Evolutionary conservation across 1,140 invertebrate genomes (phyloP).

Genomic region (Sogatella furcifera): DNA sequence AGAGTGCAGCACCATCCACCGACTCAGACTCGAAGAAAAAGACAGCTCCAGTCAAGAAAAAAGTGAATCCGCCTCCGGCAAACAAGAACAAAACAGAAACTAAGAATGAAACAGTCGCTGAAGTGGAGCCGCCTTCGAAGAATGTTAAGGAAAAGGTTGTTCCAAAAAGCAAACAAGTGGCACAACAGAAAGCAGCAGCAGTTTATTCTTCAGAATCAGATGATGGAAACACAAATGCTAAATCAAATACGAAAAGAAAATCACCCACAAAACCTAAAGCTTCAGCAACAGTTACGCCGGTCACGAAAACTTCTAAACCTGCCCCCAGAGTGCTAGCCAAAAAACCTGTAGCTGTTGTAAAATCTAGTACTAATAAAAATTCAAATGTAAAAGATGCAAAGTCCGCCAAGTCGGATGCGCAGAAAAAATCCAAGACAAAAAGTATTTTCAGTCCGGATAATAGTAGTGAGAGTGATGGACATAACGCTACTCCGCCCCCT

Average conservation of each 20-base stretch:
- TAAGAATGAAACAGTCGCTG: background rate
- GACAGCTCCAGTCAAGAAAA: conserved; percentile 19
- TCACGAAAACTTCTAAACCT: conserved; percentile 20
- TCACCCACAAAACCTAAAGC: conserved; percentile 42
- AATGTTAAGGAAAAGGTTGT: conserved; percentile 36
- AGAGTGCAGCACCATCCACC: conserved; percentile 20
- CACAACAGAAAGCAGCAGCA: conserved; percentile 17
- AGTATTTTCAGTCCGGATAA: conserved; percentile 76
- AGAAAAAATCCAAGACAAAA: conserved; percentile 53
- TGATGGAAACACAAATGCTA: conserved; percentile 20
- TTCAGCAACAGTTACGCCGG: conserved; percentile 36
- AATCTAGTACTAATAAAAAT: background rate
- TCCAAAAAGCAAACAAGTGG: conserved; percentile 29
- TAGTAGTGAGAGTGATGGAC: conserved; percentile 57
- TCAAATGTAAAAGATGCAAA: conserved; percentile 22
- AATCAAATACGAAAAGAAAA: conserved; percentile 33
- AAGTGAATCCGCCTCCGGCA: conserved; percentile 2
- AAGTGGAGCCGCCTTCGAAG: conserved; percentile 10
- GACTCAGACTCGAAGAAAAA: conserved; percentile 24
- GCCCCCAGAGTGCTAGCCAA: conserved; percentile 15
- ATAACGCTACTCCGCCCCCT: conserved; percentile 25
- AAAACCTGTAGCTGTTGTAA: conserved; percentile 9
- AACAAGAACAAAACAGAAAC: conserved; percentile 13
- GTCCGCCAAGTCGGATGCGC: conserved; percentile 28
- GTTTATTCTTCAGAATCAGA: conserved; percentile 29